Evolutionary conservation across 2,113 vertebrate genomes (phyloP), one percentile per base, ranked within the genome.

Genomic region (Rhombomys opimus): DNA sequence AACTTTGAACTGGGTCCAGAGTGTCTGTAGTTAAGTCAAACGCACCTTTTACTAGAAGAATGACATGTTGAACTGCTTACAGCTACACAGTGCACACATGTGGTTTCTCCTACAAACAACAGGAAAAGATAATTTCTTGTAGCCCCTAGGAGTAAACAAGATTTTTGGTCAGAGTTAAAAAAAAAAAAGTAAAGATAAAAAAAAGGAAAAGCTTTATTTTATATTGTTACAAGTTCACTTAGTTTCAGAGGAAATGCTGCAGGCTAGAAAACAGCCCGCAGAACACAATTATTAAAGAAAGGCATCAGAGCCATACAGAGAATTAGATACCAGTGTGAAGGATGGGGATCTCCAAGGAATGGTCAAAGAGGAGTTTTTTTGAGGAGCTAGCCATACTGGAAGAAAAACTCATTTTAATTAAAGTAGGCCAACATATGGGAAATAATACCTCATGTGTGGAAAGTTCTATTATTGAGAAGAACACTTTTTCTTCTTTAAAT

Each of bases 241-340:
- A 97, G 84, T 96, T 98, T 94, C 95, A 68, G n/a, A 98, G 89
- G 96, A 98, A 97, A 89, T 1, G 80, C 87, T 12, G 61, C 95
- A 97, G 94, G 90, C 70, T 95, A 94, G 96, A 97, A 94, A 96
- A 68, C 65, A 91, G 91, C 54, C 27, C 52, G 38, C 15, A 54
- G 94, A 98, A 97, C 98, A 95, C 95, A 96, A 76, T 97, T 97
- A 98, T 90, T 97, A 97, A 97, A 92, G 96, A 94, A 90, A 93
- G 68, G 95, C 93, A 46, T 35, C 65, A 91, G 72, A 97, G 72
- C 32, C 81, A 41, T 89, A 8, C 18, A 93, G 73, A 87, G 97
- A 98, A 96, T 97, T 96, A 97, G 63, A 94, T 93, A 95, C 91
- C 80, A 94, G 91, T 95, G 76, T 95, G 23, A 14, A 94, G 57